phyloP scores from a whole-genome alignment of 2,797 vertebrate genomes.

The Nyctibius grandis region DNA sequence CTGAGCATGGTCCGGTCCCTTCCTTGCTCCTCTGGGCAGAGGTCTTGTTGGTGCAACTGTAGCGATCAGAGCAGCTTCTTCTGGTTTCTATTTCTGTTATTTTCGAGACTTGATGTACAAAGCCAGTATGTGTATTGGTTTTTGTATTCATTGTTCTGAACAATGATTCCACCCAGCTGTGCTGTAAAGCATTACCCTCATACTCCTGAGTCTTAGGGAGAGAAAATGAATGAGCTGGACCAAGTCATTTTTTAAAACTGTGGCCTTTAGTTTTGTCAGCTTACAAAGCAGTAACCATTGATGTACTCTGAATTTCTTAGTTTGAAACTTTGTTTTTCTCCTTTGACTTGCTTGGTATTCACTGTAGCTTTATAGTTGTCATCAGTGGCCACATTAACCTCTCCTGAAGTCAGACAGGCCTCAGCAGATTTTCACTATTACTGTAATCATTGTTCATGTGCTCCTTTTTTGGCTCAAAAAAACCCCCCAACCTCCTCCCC shows the following conservation, averaged over 20 bases:
- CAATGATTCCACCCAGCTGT: background rate
- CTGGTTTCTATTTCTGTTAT: background rate
- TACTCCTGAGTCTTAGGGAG: background rate
- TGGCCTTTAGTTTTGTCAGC: background rate
- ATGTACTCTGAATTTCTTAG: background rate
- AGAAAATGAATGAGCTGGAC: background rate
- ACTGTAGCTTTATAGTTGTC: background rate
- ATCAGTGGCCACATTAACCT: rapidly evolving
- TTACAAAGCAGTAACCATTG: background rate
- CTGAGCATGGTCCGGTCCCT: rapidly evolving
- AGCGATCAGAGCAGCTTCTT: background rate
- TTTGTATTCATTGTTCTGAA: background rate
- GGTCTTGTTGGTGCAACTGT: background rate
- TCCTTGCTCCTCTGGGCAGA: background rate
- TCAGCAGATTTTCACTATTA: background rate
- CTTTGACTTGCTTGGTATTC: background rate
- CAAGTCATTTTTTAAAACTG: background rate
- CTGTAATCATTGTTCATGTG: rapidly evolving
- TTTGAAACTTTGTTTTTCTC: background rate
- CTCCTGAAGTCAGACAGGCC: background rate
- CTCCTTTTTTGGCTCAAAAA: background rate
- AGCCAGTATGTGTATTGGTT: rapidly evolving
- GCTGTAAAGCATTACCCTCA: background rate
- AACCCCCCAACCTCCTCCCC: no score
- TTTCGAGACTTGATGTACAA: background rate